These are phyloP conservation scores for Gallinago undulata DNA, from an alignment of 2,113 vertebrate genomes.

Conservation along the genomic window DNA sequence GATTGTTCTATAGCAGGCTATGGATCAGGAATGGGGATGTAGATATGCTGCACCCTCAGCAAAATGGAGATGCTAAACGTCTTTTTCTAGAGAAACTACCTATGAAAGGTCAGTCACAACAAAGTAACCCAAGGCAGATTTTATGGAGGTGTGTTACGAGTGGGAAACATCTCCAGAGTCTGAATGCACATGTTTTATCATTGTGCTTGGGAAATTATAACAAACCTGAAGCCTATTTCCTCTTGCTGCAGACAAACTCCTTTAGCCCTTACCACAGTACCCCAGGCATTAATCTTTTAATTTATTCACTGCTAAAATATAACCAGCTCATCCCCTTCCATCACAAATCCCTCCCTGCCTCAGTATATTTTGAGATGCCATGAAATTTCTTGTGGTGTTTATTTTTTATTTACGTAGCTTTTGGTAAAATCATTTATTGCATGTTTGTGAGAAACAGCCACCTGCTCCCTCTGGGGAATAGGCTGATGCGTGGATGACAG, in stretches of 20 bases:
- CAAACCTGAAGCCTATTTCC: not conserved
- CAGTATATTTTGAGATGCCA: not conserved
- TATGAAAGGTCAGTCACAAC: rapidly evolving
- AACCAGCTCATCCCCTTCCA: not conserved
- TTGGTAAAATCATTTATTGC: not conserved
- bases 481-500: not conserved
- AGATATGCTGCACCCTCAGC: not conserved
- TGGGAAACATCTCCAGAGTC: not conserved
- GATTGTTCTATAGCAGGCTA: not conserved
- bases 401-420: not conserved
- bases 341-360: not conserved
- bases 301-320: not conserved
- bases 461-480: not conserved
- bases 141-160: rapidly evolving
- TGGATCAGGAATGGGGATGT: rapidly evolving
- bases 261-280: not conserved
- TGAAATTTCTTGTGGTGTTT: not conserved
- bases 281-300: not conserved
- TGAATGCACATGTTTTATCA: not conserved
- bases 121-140: not conserved
- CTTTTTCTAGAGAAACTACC: not conserved
- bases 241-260: not conserved
- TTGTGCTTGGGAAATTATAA: not conserved
- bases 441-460: not conserved
- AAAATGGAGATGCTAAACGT: not conserved